Percentiles rank a stretch among this genome's conserved stretches.
Evolutionary conservation across 2,113 vertebrate species (phyloP).

Genomic region (Hylia prasina): DNA sequence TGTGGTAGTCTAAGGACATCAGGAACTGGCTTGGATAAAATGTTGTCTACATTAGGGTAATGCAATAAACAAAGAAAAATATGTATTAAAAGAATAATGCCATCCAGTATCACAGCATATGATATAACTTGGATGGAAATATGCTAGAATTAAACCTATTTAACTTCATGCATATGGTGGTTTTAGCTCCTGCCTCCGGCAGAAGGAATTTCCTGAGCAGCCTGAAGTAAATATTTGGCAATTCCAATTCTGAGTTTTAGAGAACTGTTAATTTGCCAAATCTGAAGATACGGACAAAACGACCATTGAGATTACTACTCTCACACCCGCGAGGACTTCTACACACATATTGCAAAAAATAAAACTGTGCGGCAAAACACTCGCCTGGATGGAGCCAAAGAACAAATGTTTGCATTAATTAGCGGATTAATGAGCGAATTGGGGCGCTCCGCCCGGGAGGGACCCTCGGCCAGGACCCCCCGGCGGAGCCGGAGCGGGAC

Average conservation of each 20-base stretch:
- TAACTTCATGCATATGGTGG: neutral
- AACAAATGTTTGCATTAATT: fast-evolving
- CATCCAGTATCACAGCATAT: neutral
- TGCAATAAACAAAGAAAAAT: neutral
- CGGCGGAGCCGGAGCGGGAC: neutral
- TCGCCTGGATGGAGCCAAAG: neutral
- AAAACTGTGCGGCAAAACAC: neutral
- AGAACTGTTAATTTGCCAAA: neutral
- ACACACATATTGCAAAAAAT: fast-evolving
- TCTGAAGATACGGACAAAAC: neutral
- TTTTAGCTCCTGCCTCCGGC: neutral
- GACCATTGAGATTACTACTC: neutral
- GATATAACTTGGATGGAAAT: neutral
- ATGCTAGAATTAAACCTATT: neutral
- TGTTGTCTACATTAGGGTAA: neutral
- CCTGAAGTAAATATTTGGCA: neutral
- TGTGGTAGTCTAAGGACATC: neutral
- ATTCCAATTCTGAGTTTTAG: neutral
- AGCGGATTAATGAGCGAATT: neutral
- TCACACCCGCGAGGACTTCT: neutral
- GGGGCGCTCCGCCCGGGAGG: neutral
- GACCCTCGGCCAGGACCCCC: neutral
- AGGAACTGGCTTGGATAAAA: neutral
- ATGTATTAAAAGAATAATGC: neutral
- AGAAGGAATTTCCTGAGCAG: conserved; percentile 8